Conservation (phyloP, 2,888 invertebrate genomes). For the Coecobrya sp. region DNA sequence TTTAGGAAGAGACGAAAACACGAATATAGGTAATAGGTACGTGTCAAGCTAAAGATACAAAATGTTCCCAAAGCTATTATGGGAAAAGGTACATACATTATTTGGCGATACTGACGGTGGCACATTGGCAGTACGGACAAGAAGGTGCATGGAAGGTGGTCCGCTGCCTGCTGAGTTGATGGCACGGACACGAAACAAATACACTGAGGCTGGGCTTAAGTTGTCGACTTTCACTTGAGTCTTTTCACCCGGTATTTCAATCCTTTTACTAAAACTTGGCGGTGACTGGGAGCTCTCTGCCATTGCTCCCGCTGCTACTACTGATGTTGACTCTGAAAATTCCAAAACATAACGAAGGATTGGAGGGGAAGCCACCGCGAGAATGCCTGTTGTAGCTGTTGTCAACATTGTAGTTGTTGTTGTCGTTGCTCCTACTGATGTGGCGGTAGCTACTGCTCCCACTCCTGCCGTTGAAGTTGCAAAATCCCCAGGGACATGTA, state of each 20-base stretch:
- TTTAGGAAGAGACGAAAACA: neutral
- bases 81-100: constrained; percentile 79
- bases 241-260: constrained; percentile 81
- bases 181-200: constrained; percentile 84
- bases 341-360: constrained; percentile 85
- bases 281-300: constrained; percentile 47
- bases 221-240: constrained; percentile 84
- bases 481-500: constrained; percentile 79
- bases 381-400: constrained; percentile 68
- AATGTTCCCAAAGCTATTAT: neutral
- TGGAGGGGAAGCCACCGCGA: constrained; percentile 79
- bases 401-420: constrained; percentile 72
- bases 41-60: neutral
- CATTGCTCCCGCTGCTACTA: constrained; percentile 44
- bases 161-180: constrained; percentile 85
- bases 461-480: constrained; percentile 76
- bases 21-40: neutral
- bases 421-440: constrained; percentile 63
- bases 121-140: constrained; percentile 83
- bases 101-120: constrained; percentile 85
- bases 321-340: constrained; percentile 78
- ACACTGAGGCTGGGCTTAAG: constrained; percentile 84
- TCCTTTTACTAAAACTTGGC: constrained; percentile 67
- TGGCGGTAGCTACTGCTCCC: constrained; percentile 57
- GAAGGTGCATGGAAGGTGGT: constrained; percentile 81